Conservation (phyloP, 2,113 vertebrate genomes). For the Callorhinus ursinus region DNA sequence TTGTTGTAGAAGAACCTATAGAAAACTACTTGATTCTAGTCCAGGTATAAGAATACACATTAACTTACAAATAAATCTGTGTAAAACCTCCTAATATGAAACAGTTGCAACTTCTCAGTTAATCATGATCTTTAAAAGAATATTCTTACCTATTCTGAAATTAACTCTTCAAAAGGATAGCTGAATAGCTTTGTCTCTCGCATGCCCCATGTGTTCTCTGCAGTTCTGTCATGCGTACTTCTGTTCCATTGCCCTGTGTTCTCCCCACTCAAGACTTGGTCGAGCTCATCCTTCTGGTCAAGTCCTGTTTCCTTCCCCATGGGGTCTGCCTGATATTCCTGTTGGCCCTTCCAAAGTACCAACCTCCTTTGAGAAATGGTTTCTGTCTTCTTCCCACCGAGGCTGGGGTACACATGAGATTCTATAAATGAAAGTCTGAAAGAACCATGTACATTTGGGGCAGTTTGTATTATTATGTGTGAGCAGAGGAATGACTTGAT, state of each 20-base stretch:
- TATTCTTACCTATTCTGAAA: not conserved
- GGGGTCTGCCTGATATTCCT: not conserved
- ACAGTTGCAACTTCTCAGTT: not conserved
- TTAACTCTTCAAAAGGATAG: not conserved
- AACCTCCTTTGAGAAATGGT: not conserved
- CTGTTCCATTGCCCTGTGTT: not conserved
- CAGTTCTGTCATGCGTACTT: not conserved
- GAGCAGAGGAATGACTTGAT: not conserved
- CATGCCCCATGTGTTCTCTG: not conserved
- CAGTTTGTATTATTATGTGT: not conserved
- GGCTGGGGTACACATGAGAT: not conserved
- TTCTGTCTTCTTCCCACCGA: not conserved
- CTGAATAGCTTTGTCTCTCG: not conserved
- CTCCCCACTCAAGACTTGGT: not conserved
- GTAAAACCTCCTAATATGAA: not conserved
- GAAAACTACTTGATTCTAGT: not conserved
- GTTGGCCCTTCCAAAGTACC: not conserved
- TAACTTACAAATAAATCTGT: not conserved
- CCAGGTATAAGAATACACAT: conserved; percentile 20
- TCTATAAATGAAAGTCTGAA: not conserved
- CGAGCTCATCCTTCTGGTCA: not conserved
- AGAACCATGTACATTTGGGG: not conserved
- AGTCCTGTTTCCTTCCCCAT: not conserved
- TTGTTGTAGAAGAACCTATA: not conserved
- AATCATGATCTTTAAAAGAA: not conserved